A percentile compares a stretch with the other conserved stretches of the same genome.
These are phyloP conservation scores for Trypoxylon attenuatum DNA, from an alignment of 2,888 invertebrate species.

Conservation along the genomic window DNA sequence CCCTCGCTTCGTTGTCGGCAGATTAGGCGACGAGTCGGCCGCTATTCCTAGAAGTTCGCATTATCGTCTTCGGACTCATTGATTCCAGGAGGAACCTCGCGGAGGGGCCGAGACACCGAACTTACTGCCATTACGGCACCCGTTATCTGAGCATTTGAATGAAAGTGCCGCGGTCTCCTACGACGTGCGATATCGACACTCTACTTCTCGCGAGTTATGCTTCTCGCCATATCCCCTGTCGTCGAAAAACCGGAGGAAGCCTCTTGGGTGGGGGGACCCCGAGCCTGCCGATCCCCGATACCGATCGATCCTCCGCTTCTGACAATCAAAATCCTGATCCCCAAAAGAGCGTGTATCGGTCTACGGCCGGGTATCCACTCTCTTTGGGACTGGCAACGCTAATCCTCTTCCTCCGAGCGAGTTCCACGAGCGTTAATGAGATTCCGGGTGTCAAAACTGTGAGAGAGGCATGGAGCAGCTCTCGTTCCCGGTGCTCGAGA, in stretches of 20 bases:
- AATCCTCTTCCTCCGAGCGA: constrained; percentile 40
- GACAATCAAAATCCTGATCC: too few species aligned
- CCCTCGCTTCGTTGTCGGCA: constrained; percentile 17
- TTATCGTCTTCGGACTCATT: constrained; percentile 71
- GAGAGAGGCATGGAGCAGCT: constrained; percentile 55
- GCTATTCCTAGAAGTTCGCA: constrained; percentile 62
- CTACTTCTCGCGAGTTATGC: constrained; percentile 42
- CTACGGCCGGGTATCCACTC: too few species aligned
- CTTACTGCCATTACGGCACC: constrained; percentile 62
- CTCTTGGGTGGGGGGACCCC: too few species aligned
- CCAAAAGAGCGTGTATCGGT: too few species aligned
- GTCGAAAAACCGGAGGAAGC: too few species aligned
- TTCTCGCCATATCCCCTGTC: too few species aligned
- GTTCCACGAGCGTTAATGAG: constrained; percentile 73
- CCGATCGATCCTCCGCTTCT: too few species aligned
- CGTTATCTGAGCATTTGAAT: constrained; percentile 68
- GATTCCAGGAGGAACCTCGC: constrained; percentile 57
- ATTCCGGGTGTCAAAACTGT: constrained; percentile 73
- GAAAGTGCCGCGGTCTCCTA: constrained; percentile 64
- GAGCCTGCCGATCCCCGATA: too few species aligned
- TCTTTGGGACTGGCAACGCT: constrained; percentile 3
- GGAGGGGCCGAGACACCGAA: constrained; percentile 43
- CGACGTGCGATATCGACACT: constrained; percentile 64
- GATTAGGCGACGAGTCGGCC: constrained; percentile 57
- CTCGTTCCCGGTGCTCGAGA: too few species aligned